Percentiles rank a stretch among this genome's conserved stretches.
phyloP scores from a whole-genome alignment of 2,797 vertebrate genomes.

The Argyrosomus regius region DNA sequence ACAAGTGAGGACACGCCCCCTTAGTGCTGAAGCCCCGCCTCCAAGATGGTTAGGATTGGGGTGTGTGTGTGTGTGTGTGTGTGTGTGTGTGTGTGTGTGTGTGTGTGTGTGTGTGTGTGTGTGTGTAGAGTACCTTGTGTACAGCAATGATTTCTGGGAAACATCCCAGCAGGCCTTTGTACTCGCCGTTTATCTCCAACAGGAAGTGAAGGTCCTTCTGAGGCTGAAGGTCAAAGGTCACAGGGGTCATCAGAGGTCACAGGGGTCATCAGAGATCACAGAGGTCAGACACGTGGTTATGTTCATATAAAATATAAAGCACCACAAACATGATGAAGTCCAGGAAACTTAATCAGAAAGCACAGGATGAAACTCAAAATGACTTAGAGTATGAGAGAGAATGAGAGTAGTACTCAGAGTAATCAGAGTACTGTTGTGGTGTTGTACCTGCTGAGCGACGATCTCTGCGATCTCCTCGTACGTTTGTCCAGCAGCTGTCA shows the following conservation, averaged over 20 bases:
- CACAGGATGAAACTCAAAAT: too few species aligned
- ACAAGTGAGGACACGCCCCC: constrained; percentile 1
- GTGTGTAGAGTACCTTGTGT: constrained; percentile 87
- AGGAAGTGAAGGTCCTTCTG: constrained; percentile 94
- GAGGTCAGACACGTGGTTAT: too few species aligned
- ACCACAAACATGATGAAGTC: background rate
- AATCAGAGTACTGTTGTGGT: background rate
- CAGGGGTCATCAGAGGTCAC: background rate
- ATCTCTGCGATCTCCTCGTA: constrained; percentile 93
- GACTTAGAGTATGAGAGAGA: too few species aligned
- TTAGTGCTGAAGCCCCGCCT: background rate
- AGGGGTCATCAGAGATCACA: background rate
- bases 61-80: too few species aligned
- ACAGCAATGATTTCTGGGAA: constrained; percentile 92
- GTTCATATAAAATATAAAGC: background rate
- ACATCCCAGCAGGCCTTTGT: constrained; percentile 92
- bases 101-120: background rate
- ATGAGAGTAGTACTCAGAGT: too few species aligned
- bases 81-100: background rate
- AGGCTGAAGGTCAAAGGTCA: constrained; percentile 79
- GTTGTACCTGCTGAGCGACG: constrained; percentile 89
- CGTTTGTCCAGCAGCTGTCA: constrained; percentile 92
- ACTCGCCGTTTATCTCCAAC: constrained; percentile 93
- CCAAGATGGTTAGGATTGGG: too few species aligned
- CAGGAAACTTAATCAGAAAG: too few species aligned